Evolutionary conservation across 1,140 invertebrate species (phyloP), one percentile per base, ranked within the genome.

Genomic region (Drosophila novamexicana): DNA sequence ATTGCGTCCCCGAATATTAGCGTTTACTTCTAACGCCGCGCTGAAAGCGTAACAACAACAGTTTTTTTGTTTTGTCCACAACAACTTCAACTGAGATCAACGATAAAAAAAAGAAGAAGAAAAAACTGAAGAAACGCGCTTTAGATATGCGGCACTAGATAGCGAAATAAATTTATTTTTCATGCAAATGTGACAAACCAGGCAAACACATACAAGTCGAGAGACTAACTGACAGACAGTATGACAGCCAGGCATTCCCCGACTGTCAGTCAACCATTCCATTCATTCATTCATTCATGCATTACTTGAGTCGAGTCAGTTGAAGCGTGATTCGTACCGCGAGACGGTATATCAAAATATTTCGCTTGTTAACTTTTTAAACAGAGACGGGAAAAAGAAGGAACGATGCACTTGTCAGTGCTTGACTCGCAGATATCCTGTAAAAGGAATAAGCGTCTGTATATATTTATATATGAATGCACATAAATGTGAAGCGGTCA

Each of bases 1-100:
- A 84, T 84, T 84, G 80, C 77, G 81, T 86, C 83, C 83, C 69
- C 73, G 76, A 74, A 83, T 82, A 86, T 86, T 86, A 88, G 83
- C 83, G 83, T 81, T 29, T 78, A 85, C 64, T 81, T 78, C 82
- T 86, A 85, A 85, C 79, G 79, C 65, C 64, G 75, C 69, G 79
- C 63, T 82, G 75, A 82, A 82, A 79, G 80, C 75, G 67, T 65
- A 66, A 62, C 64, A 81, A 65, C 54, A 74, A 56, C 79, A 57
- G 62, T 22, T 47, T 16, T 22, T 18, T 22, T 18, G 18, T 59
- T 45, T 34, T 22, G 14, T 47, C 54, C 79, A 59, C 61, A 22
- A 52, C 59, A 49, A 58, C 42, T 66, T 12, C 53, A 2, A 45
- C 61, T 66, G 40, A 57, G 80, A 71, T 79, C 54, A 29, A 53